A percentile compares a stretch with the other conserved stretches of the same genome.
These are phyloP conservation scores for Rhizomys pruinosus DNA, from an alignment of 2,113 vertebrate species.

Conservation along the genomic window DNA sequence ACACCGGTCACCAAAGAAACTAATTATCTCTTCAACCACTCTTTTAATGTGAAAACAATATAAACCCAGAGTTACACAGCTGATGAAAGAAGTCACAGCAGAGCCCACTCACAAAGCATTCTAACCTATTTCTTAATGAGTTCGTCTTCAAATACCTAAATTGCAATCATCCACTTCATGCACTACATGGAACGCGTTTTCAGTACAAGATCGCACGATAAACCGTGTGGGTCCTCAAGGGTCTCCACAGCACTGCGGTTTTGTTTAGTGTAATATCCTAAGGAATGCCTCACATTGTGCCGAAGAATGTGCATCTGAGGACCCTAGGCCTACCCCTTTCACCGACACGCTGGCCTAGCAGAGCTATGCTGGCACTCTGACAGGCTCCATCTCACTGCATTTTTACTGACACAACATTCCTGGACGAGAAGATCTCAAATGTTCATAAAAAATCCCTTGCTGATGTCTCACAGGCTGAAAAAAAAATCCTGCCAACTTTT, in stretches of 20 bases:
- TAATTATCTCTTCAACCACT: background rate
- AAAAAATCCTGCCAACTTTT: slow-evolving; percentile 59
- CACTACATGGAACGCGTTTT: background rate
- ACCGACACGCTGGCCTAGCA: background rate
- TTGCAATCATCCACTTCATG: background rate
- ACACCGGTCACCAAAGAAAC: slow-evolving; percentile 36
- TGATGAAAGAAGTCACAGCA: background rate
- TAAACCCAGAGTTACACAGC: slow-evolving; percentile 9
- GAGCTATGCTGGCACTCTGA: background rate
- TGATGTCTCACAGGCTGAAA: slow-evolving; percentile 37
- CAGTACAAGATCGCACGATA: background rate
- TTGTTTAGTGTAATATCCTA: background rate
- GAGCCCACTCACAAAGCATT: background rate
- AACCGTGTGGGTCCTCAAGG: background rate
- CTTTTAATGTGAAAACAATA: background rate
- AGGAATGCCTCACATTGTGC: background rate
- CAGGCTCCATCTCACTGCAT: background rate
- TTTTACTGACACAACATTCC: background rate
- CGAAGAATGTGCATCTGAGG: background rate
- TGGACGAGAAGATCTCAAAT: slow-evolving; percentile 24
- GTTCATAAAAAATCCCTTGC: slow-evolving; percentile 46
- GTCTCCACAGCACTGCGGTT: background rate
- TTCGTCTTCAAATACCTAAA: background rate
- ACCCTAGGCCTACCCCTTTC: background rate
- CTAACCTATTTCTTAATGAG: background rate